Percentiles rank a stretch among this genome's conserved stretches.
Evolutionary conservation across 2,888 invertebrate species (phyloP).

Genomic region (Rhingia rostrata): DNA sequence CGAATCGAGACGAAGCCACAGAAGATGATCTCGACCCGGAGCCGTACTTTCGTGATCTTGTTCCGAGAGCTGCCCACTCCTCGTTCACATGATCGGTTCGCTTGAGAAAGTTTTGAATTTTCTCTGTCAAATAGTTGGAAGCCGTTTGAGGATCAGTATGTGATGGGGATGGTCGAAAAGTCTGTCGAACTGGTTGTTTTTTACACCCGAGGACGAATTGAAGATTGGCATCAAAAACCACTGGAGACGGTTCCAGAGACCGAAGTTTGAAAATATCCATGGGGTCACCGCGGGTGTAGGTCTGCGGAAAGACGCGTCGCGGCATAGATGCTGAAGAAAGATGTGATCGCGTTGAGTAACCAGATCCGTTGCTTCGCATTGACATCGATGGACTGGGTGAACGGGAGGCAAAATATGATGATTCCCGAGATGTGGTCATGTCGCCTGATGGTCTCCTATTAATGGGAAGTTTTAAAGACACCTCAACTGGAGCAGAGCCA

Average conservation of each 20-base stretch:
- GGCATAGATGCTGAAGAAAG: slow-evolving; percentile 83
- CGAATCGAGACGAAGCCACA: slow-evolving; percentile 77
- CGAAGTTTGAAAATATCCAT: slow-evolving; percentile 86
- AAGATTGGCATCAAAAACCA: slow-evolving; percentile 91
- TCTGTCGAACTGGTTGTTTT: slow-evolving; percentile 87
- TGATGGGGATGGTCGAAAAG: slow-evolving; percentile 89
- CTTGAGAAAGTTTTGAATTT: slow-evolving; percentile 91
- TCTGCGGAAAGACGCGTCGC: slow-evolving; percentile 88
- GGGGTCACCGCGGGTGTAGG: slow-evolving; percentile 83
- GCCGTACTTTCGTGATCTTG: slow-evolving; percentile 80
- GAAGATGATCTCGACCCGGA: slow-evolving; percentile 75
- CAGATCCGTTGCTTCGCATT: slow-evolving; percentile 77
- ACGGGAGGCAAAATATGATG: slow-evolving; percentile 82
- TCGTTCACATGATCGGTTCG: slow-evolving; percentile 95
- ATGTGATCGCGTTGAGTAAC: slow-evolving; percentile 75
- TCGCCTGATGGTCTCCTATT: slow-evolving; percentile 69
- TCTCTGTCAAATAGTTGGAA: slow-evolving; percentile 89
- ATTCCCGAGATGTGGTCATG: slow-evolving; percentile 75
- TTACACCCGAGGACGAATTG: slow-evolving; percentile 91
- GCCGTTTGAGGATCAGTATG: slow-evolving; percentile 90
- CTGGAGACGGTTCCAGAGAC: slow-evolving; percentile 89
- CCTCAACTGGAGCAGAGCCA: slow-evolving; percentile 78
- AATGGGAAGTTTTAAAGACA: slow-evolving; percentile 78
- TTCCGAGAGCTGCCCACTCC: slow-evolving; percentile 90
- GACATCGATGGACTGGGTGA: slow-evolving; percentile 85